Evolutionary conservation across 2,888 invertebrate genomes (phyloP), one percentile per base, ranked within the genome.

Genomic region (Venusia cambrica): DNA sequence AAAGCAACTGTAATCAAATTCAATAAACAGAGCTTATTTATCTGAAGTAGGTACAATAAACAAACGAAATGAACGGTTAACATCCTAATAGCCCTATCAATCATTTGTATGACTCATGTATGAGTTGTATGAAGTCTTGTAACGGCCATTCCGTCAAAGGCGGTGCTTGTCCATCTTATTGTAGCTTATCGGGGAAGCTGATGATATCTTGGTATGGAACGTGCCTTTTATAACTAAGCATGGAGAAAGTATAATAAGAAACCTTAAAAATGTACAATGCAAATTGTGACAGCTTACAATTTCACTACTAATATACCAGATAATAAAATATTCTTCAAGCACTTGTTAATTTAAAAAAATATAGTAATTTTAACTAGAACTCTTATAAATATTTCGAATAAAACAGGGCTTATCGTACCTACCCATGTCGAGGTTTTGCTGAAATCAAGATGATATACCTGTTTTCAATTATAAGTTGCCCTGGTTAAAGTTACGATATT

Each of bases 221-320:
- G n/a, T n/a, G n/a, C n/a, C n/a, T n/a, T n/a, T n/a, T n/a, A n/a
- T n/a, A n/a, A n/a, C n/a, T n/a, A n/a, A n/a, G n/a, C n/a, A n/a
- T n/a, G n/a, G n/a, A n/a, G n/a, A n/a, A n/a, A n/a, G n/a, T n/a
- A n/a, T n/a, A n/a, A n/a, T n/a, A n/a, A n/a, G n/a, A n/a, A n/a
- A n/a, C n/a, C n/a, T n/a, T n/a, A n/a, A n/a, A n/a, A n/a, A n/a
- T 10, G 10, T 2, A 24, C 7, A 12, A 12, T 7, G 31, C 40
- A 34, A 37, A 37, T 37, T 37, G 33, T 41, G 29, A 41, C 41
- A 41, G 36, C 29, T 29, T 8, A n/a, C 30, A 5, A 12, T 29
- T 8, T 13, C 3, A 4, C 6, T n/a, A n/a, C n/a, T n/a, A 22
- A 13, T 10, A 22, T 9, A 9, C 5, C 10, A n/a, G n/a, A n/a